phyloP scores from a whole-genome alignment of 1,140 invertebrate species.

The Leptinotarsa lineolata region DNA sequence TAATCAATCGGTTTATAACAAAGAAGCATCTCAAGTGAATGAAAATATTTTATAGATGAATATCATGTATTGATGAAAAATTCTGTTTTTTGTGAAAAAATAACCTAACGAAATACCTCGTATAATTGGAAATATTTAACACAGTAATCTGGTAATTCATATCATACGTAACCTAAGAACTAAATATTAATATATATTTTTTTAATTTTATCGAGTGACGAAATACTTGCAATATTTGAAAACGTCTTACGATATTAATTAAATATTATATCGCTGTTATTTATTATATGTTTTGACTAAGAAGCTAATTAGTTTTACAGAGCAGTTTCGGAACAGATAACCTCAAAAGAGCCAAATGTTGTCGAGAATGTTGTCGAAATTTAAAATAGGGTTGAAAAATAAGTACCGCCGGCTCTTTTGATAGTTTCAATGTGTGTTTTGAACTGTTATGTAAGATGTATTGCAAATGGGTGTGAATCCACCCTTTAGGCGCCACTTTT shows the following conservation, averaged over 20 bases:
- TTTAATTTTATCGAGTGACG: not conserved
- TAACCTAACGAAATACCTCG: no score
- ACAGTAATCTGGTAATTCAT: not conserved
- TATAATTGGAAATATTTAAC: not conserved
- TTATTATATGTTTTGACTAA: not conserved
- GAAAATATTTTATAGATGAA: no score
- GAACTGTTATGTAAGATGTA: not conserved
- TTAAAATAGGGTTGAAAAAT: not conserved
- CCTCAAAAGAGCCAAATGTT: not conserved
- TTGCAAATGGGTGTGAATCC: not conserved
- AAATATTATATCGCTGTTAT: not conserved
- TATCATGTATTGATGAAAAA: no score
- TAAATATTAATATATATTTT: not conserved
- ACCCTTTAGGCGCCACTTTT: slow-evolving; percentile 14
- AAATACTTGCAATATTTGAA: not conserved
- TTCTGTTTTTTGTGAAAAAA: no score
- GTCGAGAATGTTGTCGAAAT: not conserved
- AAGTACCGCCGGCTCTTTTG: not conserved
- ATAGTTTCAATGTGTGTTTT: not conserved
- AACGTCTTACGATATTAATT: not conserved
- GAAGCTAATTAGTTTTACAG: not conserved
- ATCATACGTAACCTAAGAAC: not conserved
- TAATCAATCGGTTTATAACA: no score
- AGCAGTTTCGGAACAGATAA: not conserved
- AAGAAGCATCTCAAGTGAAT: no score